Conservation (phyloP, 2,888 invertebrate species). For the Smittia aterrima region DNA sequence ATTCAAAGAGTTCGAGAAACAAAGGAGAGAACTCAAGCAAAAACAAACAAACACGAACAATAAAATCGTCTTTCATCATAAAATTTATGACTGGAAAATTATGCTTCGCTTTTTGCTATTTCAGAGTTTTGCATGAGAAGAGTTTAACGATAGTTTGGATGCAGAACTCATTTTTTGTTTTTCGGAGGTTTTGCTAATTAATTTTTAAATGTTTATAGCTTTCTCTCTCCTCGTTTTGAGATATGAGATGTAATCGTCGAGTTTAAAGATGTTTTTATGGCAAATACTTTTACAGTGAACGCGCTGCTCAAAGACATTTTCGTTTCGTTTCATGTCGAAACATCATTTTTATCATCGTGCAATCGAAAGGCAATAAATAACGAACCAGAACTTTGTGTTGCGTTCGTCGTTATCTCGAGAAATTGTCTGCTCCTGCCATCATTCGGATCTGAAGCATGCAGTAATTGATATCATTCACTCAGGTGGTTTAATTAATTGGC, state of each 20-base stretch:
- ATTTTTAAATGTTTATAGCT: constrained; percentile 38
- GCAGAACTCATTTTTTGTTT: constrained; percentile 6
- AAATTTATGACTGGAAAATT: constrained; percentile 39
- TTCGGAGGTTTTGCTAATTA: constrained; percentile 32
- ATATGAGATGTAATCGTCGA: background rate
- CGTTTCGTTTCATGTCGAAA: background rate
- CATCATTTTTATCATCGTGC: constrained; percentile 30
- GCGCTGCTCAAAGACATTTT: background rate
- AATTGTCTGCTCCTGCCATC: constrained; percentile 29
- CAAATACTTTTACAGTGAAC: background rate
- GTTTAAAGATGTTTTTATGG: background rate
- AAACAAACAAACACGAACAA: constrained; percentile 33
- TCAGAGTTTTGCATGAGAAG: background rate
- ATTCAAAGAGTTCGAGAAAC: no score
- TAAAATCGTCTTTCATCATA: constrained; percentile 39
- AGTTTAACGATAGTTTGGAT: constrained; percentile 29
- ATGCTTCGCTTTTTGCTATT: constrained; percentile 28
- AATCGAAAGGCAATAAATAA: constrained; percentile 36
- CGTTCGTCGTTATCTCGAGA: constrained; percentile 21
- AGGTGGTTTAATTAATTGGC: constrained; percentile 41
- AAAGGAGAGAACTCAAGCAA: constrained; percentile 21
- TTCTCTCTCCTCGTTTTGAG: no score
- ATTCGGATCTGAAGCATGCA: constrained; percentile 38
- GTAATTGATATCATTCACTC: constrained; percentile 41
- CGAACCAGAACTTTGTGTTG: background rate